These are phyloP conservation scores for Campylorhamphus procurvoides DNA, from an alignment of 2,113 vertebrate genomes.

Conservation along the genomic window DNA sequence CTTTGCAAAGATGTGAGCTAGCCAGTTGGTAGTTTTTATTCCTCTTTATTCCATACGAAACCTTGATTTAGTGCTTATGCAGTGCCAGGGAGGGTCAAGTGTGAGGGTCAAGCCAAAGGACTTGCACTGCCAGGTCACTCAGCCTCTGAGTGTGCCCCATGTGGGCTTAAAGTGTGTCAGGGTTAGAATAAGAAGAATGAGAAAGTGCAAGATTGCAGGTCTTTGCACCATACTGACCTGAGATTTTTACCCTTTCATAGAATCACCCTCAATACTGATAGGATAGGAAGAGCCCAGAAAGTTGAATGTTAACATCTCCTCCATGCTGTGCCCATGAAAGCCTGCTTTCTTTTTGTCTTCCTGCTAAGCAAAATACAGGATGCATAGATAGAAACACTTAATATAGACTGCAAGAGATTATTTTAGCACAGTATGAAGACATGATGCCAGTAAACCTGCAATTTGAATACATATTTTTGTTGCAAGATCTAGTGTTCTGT, in stretches of 20 bases:
- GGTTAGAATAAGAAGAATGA: not conserved
- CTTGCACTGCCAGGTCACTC: not conserved
- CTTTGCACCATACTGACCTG: not conserved
- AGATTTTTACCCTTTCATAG: not conserved
- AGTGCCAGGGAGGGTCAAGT: not conserved
- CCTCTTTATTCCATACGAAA: not conserved
- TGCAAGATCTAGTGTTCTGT: not conserved
- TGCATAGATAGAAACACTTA: conserved; percentile 42
- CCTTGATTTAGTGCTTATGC: not conserved
- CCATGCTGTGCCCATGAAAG: not conserved
- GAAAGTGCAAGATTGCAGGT: not conserved
- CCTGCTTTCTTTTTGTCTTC: conserved; percentile 33
- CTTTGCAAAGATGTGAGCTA: not conserved
- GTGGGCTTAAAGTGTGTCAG: not conserved
- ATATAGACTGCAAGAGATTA: conserved; percentile 43
- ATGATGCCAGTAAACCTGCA: conserved; percentile 32
- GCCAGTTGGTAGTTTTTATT: not conserved
- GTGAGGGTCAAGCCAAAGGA: not conserved
- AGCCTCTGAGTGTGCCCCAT: not conserved
- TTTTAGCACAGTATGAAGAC: conserved; percentile 35
- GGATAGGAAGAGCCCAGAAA: not conserved
- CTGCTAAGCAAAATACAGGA: conserved; percentile 29
- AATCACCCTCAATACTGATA: not conserved
- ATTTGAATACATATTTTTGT: conserved; percentile 45
- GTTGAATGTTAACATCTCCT: not conserved